Base-by-base conservation (phyloP, 2,797 vertebrate species). In the Anas acuta region DNA sequence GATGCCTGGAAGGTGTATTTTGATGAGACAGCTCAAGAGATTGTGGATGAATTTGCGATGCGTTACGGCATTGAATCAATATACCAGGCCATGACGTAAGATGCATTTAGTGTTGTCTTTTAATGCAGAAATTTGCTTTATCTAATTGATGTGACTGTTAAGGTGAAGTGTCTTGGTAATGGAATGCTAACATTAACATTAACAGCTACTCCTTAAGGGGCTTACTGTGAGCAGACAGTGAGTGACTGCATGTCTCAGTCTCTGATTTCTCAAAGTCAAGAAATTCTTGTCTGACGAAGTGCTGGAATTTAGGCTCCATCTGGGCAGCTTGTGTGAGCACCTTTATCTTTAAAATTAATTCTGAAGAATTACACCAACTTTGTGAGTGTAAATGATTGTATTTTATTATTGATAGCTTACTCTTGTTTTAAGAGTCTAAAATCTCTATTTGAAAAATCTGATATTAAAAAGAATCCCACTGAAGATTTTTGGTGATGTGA, bases 11-110 rank as follows among this genome's bases (percentile, higher is more conserved):
- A 99, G 94, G 98, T 99, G 91, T 99, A 99, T 97, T 99, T 98
- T 80, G 99, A 99, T 49, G 99, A 99, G 76, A 99, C 99, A 64
- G 98, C 98, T 19, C 99, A 99, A 96, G 99, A 99, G 96, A 98
- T 99, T 2, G 99, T 99, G 93, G 99, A 99, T 83, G 99, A 99
- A 96, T 99, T 99, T 94, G 99, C 99, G 41, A 99, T 99, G 99
- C 99, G 99, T 87, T 99, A 99, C 4, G 99, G 99, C 90, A 99
- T 99, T 21, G 99, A 99, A 84, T 99, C 99, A 8, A 99, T 99
- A 97, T 99, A 99, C 96, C 99, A 99, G 96, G 99, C 99, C 93
- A 99, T 99, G 99, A 99, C 99, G 99, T 99, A 98, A 98, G 99
- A 97, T 60, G 81, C 35, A 3, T 53, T 89, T 75, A 2, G 0